phyloP scores from a whole-genome alignment of 2,113 vertebrate species.

The Ciconia stormi region DNA sequence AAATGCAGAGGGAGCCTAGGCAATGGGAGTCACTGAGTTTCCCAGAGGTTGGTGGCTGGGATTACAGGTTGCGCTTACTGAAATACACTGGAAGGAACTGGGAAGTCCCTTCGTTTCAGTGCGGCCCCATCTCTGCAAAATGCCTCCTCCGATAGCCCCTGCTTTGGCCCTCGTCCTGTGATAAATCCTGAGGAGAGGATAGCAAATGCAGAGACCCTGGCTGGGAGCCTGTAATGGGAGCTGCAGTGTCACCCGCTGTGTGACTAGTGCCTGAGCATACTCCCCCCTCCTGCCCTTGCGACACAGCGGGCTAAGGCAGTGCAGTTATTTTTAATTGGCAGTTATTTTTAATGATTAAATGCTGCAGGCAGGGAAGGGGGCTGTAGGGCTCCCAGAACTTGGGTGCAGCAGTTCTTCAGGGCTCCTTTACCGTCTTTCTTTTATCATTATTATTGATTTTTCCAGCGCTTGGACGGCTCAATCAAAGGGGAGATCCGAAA shows the following conservation, averaged over 20 bases:
- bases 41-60: background rate
- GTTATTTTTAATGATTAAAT: slow-evolving; percentile 73
- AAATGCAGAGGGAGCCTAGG: background rate
- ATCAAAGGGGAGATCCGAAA: slow-evolving; percentile 98
- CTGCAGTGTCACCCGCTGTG: background rate
- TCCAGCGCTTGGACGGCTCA: slow-evolving; percentile 94
- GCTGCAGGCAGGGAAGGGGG: background rate
- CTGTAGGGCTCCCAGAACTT: background rate
- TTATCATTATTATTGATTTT: slow-evolving; percentile 38
- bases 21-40: background rate
- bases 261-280: slow-evolving; percentile 40
- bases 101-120: background rate
- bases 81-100: background rate
- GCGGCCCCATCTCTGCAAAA: background rate
- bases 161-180: background rate
- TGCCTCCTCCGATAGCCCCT: background rate
- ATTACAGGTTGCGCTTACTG: background rate
- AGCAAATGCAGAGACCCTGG: slow-evolving; percentile 11
- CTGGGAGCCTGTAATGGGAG: slow-evolving; percentile 67
- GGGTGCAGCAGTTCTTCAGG: background rate
- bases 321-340: slow-evolving; percentile 84
- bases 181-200: background rate
- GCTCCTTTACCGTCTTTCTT: slow-evolving; percentile 4
- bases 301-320: background rate
- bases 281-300: background rate